Percentiles rank a stretch among this genome's conserved stretches.
phyloP scores from a whole-genome alignment of 1,140 invertebrate species.

The Lerema accius region DNA sequence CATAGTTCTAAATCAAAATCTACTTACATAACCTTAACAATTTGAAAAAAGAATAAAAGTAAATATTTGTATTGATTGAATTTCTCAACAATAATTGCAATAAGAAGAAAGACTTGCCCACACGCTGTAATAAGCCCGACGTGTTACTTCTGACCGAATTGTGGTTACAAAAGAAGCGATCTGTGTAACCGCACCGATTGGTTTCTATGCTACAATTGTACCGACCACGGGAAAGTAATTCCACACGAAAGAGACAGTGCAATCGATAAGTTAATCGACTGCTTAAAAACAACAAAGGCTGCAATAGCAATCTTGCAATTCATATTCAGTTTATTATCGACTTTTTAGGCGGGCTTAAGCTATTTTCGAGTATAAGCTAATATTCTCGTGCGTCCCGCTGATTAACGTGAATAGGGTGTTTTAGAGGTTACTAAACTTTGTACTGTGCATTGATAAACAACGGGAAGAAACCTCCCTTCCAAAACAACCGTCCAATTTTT shows the following conservation, averaged over 20 bases:
- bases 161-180: conserved; percentile 58
- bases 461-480: too few relatives aligned
- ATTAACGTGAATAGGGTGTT: too few relatives aligned
- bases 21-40: too few relatives aligned
- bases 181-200: conserved; percentile 54
- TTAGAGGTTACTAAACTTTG: too few relatives aligned
- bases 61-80: conserved; percentile 10
- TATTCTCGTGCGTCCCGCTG: too few relatives aligned
- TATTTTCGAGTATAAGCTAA: too few relatives aligned
- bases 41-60: too few relatives aligned
- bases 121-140: conserved; percentile 31
- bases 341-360: too few relatives aligned
- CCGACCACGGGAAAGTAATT: conserved; percentile 51
- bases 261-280: conserved; percentile 7
- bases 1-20: too few relatives aligned
- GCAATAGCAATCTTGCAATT: neutral
- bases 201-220: conserved; percentile 43
- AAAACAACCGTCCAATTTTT: too few relatives aligned
- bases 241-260: conserved; percentile 31
- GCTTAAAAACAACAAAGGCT: neutral
- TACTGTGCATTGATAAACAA: too few relatives aligned
- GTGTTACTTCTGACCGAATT: conserved; percentile 50
- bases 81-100: conserved; percentile 32
- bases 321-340: too few relatives aligned
- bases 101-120: conserved; percentile 28